phyloP scores from a whole-genome alignment of 2,888 invertebrate genomes.

The Drosophila ezoana region DNA sequence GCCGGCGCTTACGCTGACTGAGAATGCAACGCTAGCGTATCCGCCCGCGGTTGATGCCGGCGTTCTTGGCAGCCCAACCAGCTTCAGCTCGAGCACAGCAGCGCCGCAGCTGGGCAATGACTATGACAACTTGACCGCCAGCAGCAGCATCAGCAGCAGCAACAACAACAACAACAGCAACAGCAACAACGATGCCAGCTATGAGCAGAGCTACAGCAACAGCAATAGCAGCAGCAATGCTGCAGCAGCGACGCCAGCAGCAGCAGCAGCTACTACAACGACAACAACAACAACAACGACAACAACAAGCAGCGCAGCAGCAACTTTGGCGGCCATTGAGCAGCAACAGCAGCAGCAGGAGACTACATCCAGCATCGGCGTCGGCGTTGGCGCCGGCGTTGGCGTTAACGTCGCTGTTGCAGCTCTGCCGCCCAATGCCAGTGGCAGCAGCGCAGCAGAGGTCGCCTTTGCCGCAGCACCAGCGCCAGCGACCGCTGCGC shows the following conservation, averaged over 20 bases:
- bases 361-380: conserved; percentile 16
- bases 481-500: conserved; percentile 7
- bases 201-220: conserved; percentile 43
- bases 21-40: conserved; percentile 62
- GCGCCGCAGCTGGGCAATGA: conserved; percentile 42
- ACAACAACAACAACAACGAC: conserved; percentile 19
- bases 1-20: conserved; percentile 42
- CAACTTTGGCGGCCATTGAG: conserved; percentile 34
- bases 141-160: conserved; percentile 29
- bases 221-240: conserved; percentile 20
- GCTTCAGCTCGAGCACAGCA: conserved; percentile 44
- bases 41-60: conserved; percentile 22
- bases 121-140: conserved; percentile 49
- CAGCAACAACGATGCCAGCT: conserved; percentile 44
- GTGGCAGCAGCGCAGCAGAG: conserved; percentile 1
- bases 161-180: conserved; percentile 40
- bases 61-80: conserved; percentile 14
- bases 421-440: conserved; percentile 37
- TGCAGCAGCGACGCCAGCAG: neutral
- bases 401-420: conserved; percentile 8
- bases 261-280: conserved; percentile 4
- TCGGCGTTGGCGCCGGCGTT: too few relatives aligned
- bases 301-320: conserved; percentile 30
- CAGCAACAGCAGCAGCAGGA: conserved; percentile 38
- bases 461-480: conserved; percentile 1